Percentiles rank a stretch among this genome's conserved stretches.
These are phyloP conservation scores for Calidris pygmaea DNA, from an alignment of 2,113 vertebrate species.

Conservation along the genomic window DNA sequence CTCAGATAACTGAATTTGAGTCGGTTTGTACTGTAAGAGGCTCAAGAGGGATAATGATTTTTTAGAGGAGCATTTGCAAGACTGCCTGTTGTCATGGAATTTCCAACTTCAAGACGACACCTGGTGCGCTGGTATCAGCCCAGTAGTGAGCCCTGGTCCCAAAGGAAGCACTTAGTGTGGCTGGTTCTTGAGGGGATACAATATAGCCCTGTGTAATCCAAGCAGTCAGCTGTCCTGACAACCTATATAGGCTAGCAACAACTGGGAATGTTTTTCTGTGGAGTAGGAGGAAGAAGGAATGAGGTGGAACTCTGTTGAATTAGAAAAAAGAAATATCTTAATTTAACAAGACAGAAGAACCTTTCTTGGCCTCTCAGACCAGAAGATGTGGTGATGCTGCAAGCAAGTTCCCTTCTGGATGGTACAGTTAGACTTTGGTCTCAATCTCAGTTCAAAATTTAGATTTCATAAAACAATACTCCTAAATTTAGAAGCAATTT, in stretches of 20 bases:
- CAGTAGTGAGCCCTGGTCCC: neutral
- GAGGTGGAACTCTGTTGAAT: neutral
- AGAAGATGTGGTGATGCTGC: neutral
- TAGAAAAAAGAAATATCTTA: neutral
- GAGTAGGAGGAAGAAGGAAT: slow-evolving; percentile 12
- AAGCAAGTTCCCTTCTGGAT: neutral
- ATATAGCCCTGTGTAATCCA: slow-evolving; percentile 42
- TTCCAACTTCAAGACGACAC: neutral
- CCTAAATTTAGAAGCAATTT: neutral
- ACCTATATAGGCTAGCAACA: slow-evolving; percentile 7
- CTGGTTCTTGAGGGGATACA: slow-evolving; percentile 17
- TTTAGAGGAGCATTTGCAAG: neutral
- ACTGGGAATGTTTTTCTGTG: slow-evolving; percentile 50
- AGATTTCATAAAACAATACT: neutral
- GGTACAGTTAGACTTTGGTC: neutral
- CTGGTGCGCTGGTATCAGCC: neutral
- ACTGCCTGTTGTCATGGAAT: neutral
- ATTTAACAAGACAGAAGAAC: neutral
- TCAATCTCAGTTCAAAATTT: neutral
- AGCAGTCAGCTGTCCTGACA: slow-evolving; percentile 49
- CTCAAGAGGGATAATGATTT: neutral
- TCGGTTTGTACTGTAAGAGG: neutral
- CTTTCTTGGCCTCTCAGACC: neutral
- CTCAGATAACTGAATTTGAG: neutral
- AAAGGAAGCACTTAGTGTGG: neutral